Evolutionary conservation across 2,797 vertebrate genomes (phyloP).

Genomic region (Bradypus variegatus): DNA sequence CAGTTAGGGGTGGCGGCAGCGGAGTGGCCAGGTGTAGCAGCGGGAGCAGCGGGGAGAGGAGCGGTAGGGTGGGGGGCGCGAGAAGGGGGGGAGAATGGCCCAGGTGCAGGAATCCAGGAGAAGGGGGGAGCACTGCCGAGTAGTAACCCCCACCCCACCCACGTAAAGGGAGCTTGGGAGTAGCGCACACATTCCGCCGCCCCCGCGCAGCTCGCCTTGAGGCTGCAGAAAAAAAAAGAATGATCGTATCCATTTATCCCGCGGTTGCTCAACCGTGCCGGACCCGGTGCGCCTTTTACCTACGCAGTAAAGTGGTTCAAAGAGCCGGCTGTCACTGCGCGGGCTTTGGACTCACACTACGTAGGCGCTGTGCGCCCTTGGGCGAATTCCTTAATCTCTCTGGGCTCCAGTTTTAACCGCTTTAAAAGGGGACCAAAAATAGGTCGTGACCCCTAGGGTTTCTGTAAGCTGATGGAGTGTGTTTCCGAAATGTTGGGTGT

Average conservation of each 20-base stretch:
- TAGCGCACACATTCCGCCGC: fast-evolving
- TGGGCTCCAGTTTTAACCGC: background rate
- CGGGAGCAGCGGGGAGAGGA: background rate
- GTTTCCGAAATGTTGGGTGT: background rate
- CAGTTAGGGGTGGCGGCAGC: too few relatives aligned
- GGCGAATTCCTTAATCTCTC: background rate
- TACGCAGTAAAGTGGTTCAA: fast-evolving
- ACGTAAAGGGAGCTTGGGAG: background rate
- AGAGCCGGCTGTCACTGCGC: too few relatives aligned
- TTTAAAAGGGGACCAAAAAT: background rate
- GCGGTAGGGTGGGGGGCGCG: background rate
- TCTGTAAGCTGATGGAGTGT: background rate
- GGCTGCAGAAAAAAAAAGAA: background rate
- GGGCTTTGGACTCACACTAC: background rate
- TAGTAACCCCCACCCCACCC: fast-evolving
- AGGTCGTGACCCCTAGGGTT: background rate
- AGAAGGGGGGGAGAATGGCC: background rate
- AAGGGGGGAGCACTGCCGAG: fast-evolving
- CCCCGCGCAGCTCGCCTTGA: background rate
- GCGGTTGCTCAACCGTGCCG: fast-evolving
- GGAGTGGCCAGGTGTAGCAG: background rate
- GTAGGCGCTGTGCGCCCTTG: background rate
- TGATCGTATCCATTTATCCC: background rate
- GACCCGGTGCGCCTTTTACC: background rate
- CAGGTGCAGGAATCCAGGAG: fast-evolving